A percentile compares a stretch with the other conserved stretches of the same genome.
Evolutionary conservation across 2,113 vertebrate species (phyloP).

Genomic region (Rhea pennata): DNA sequence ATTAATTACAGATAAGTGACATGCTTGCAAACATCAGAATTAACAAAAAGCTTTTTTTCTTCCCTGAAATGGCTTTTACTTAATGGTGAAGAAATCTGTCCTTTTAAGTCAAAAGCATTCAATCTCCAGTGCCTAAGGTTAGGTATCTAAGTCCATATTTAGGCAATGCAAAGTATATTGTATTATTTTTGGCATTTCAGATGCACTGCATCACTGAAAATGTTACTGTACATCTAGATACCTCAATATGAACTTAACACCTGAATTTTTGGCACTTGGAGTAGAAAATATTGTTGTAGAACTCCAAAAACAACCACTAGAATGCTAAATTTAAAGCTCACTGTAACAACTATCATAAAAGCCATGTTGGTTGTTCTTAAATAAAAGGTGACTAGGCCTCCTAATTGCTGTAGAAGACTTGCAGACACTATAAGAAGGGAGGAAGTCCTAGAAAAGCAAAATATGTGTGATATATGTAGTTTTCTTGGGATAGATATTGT

Average conservation of each 20-base stretch:
- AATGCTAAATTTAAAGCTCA: background rate
- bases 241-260: background rate
- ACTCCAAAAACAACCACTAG: background rate
- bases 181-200: background rate
- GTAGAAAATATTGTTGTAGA: background rate
- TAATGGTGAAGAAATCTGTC: background rate
- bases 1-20: background rate
- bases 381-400: background rate
- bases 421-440: background rate
- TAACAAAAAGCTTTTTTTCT: background rate
- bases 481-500: background rate
- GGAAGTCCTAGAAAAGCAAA: background rate
- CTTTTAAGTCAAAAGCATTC: background rate
- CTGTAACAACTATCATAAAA: background rate
- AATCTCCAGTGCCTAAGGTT: background rate
- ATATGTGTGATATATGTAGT: rapidly evolving
- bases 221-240: background rate
- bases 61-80: background rate
- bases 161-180: background rate
- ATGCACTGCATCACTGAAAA: background rate
- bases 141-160: background rate
- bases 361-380: background rate
- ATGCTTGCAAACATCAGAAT: background rate
- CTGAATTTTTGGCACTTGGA: background rate
- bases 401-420: background rate